phyloP scores from a whole-genome alignment of 2,888 invertebrate genomes.

The Formica aserva region DNA sequence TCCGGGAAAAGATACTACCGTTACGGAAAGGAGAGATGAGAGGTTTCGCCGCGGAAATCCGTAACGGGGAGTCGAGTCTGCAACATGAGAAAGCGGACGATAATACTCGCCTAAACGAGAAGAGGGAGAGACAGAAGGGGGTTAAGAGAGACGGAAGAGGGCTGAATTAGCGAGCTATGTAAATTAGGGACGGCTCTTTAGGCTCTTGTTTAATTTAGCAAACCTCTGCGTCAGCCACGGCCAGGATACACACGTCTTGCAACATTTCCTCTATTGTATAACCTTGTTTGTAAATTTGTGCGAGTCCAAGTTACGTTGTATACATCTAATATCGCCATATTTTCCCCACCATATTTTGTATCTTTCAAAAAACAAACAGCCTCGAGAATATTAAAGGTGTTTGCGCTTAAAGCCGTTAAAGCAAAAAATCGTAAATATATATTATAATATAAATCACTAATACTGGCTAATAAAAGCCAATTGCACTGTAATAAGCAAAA shows the following conservation, averaged over 20 bases:
- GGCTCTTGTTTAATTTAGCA: conserved; percentile 82
- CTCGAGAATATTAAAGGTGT: conserved; percentile 18
- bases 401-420: not conserved
- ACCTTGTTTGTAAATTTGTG: conserved; percentile 71
- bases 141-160: conserved; percentile 36
- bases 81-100: conserved; percentile 48
- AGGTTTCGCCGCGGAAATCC: conserved; percentile 64
- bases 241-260: conserved; percentile 72
- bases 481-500: no score
- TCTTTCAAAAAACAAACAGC: conserved; percentile 43
- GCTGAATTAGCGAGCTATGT: conserved; percentile 71
- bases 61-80: conserved; percentile 39
- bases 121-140: conserved; percentile 37
- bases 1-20: conserved; percentile 53
- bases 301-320: conserved; percentile 21
- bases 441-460: not conserved
- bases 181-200: conserved; percentile 79
- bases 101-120: conserved; percentile 66
- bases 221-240: conserved; percentile 75
- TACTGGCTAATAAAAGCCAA: no score
- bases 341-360: not conserved
- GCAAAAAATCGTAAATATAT: no score
- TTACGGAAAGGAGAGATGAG: conserved; percentile 41
- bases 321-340: conserved; percentile 34
- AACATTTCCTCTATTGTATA: conserved; percentile 26